Conservation (phyloP, 2,797 vertebrate genomes). For the Coreius guichenoti region DNA sequence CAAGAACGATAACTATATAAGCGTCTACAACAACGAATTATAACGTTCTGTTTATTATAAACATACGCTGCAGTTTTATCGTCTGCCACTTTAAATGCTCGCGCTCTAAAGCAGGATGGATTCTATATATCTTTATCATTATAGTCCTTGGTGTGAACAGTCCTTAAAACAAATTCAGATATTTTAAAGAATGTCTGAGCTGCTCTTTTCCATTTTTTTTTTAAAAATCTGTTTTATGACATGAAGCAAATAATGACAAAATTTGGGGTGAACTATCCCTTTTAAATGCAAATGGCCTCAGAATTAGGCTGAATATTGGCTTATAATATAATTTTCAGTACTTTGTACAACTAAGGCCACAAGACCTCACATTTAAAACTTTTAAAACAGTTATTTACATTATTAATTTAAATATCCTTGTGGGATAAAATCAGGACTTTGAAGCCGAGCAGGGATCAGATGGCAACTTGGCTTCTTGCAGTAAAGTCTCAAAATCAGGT, state of each 20-base stretch:
- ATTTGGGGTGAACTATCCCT: background rate
- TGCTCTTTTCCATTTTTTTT: background rate
- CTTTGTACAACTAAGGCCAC: background rate
- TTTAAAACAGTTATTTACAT: conserved; percentile 3
- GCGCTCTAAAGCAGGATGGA: background rate
- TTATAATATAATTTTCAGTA: background rate
- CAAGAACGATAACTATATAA: background rate
- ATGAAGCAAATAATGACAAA: background rate
- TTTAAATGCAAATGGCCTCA: background rate
- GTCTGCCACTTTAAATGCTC: background rate
- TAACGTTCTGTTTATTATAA: background rate
- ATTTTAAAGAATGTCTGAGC: background rate
- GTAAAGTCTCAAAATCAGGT: conserved; percentile 77
- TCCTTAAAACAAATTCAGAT: background rate
- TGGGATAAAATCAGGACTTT: conserved; percentile 31
- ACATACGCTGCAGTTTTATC: background rate
- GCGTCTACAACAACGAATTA: background rate
- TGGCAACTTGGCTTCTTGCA: conserved; percentile 63
- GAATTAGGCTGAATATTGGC: background rate
- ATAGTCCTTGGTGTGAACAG: background rate
- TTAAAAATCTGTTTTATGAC: background rate
- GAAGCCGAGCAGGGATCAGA: conserved; percentile 17
- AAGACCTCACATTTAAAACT: background rate
- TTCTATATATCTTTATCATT: background rate
- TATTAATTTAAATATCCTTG: background rate